Percentiles rank a stretch among this genome's conserved stretches.
phyloP scores from a whole-genome alignment of 2,888 invertebrate species.

The Temnothorax rugatulus region DNA sequence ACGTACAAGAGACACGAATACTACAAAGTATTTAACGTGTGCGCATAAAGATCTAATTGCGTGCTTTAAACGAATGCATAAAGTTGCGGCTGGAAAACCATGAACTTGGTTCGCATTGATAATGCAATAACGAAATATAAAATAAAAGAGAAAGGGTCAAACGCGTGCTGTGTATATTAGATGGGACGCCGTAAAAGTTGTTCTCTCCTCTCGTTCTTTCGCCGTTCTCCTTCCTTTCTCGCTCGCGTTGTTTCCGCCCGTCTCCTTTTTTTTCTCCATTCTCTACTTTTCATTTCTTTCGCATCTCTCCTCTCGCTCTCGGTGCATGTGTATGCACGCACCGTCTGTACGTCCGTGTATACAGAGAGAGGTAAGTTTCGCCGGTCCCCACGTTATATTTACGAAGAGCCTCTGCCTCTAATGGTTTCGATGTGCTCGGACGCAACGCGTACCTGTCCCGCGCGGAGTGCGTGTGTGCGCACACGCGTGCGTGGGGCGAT shows the following conservation, averaged over 20 bases:
- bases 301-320: conserved; percentile 8
- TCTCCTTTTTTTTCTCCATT: neutral
- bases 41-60: conserved; percentile 28
- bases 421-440: conserved; percentile 83
- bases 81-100: conserved; percentile 11
- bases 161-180: conserved; percentile 16
- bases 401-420: conserved; percentile 80
- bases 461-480: conserved; percentile 61
- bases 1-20: neutral
- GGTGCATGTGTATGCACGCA: neutral
- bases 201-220: neutral
- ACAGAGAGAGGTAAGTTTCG: conserved; percentile 45
- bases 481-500: conserved; percentile 51
- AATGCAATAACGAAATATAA: conserved; percentile 17
- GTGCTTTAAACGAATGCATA: conserved; percentile 8
- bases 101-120: neutral
- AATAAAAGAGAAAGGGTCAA: conserved; percentile 13
- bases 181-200: conserved; percentile 10
- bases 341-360: neutral
- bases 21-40: neutral
- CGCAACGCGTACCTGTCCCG: conserved; percentile 73
- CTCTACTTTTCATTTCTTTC: conserved; percentile 36
- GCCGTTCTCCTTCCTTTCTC: neutral
- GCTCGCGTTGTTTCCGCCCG: neutral
- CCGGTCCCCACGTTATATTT: conserved; percentile 80